phyloP scores from a whole-genome alignment of 1,140 invertebrate genomes.

The Eriosoma lanigerum region DNA sequence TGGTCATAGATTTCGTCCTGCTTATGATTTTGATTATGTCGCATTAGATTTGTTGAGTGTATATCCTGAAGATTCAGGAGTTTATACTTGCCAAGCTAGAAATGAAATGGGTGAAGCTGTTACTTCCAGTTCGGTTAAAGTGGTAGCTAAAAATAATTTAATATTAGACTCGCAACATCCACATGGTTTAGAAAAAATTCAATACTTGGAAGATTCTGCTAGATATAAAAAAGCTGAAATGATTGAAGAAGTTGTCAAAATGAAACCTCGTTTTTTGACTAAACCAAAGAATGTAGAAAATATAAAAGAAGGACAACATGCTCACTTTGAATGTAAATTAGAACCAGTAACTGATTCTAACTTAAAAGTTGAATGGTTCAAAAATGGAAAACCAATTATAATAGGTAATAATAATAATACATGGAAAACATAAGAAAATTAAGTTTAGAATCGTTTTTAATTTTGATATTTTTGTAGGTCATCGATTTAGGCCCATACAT shows the following conservation, averaged over 20 bases:
- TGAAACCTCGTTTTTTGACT: conserved; percentile 80
- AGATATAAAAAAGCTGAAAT: conserved; percentile 80
- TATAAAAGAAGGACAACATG: conserved; percentile 85
- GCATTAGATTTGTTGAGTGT: conserved; percentile 92
- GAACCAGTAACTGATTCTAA: conserved; percentile 95
- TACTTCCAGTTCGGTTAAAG: conserved; percentile 83
- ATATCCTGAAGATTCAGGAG: conserved; percentile 94
- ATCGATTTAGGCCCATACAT: conserved; percentile 90
- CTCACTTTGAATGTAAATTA: conserved; percentile 96
- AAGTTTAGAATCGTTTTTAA: conserved; percentile 7
- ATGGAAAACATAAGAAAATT: too few relatives aligned
- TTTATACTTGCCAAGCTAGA: conserved; percentile 89
- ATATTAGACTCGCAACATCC: conserved; percentile 83
- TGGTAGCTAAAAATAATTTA: conserved; percentile 82
- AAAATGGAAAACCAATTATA: conserved; percentile 84
- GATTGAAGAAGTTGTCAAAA: conserved; percentile 79
- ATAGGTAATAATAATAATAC: conserved; percentile 63
- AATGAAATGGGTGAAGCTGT: conserved; percentile 93
- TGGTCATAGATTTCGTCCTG: conserved; percentile 89
- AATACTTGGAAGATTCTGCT: conserved; percentile 85
- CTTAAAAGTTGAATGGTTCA: conserved; percentile 91
- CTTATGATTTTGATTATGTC: conserved; percentile 97
- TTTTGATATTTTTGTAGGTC: conserved; percentile 62
- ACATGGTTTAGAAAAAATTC: conserved; percentile 84
- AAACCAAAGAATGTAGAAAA: conserved; percentile 82